phyloP scores from a whole-genome alignment of 2,797 vertebrate genomes.

The Acanthurus leucopareius region DNA sequence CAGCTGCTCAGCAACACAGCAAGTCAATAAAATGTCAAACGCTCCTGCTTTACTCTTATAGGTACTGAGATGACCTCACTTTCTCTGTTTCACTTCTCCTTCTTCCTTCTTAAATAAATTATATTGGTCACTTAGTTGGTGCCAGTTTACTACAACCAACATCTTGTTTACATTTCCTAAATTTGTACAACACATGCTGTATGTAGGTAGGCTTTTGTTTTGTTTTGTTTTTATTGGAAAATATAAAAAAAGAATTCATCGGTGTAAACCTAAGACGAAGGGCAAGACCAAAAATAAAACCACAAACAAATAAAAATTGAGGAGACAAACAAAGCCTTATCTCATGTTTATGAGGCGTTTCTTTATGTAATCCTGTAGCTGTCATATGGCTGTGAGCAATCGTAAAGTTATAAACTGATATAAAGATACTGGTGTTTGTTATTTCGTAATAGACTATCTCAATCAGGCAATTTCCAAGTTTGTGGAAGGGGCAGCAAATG shows the following conservation, averaged over 20 bases:
- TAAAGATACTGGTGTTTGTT: not conserved
- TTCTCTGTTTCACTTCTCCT: constrained; percentile 5
- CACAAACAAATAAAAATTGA: not conserved
- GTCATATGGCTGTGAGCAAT: not conserved
- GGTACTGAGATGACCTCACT: not conserved
- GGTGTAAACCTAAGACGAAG: not conserved
- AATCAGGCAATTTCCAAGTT: not conserved
- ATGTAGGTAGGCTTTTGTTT: not conserved
- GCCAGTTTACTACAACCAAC: not conserved
- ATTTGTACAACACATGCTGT: not conserved
- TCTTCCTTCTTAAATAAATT: not conserved
- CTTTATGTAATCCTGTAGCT: not conserved
- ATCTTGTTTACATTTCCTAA: constrained; percentile 9
- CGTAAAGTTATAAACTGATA: not conserved
- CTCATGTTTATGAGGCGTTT: not conserved
- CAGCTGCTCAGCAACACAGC: constrained; percentile 42
- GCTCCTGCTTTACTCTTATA: not conserved
- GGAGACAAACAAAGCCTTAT: not conserved
- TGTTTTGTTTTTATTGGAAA: not conserved
- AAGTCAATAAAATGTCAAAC: constrained; percentile 45
- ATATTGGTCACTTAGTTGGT: no score
- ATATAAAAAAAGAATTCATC: not conserved
- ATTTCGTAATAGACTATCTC: not conserved
- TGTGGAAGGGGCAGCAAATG: not conserved
- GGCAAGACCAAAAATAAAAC: not conserved